phyloP scores from a whole-genome alignment of 2,888 invertebrate genomes.

The Leptothorax acervorum region DNA sequence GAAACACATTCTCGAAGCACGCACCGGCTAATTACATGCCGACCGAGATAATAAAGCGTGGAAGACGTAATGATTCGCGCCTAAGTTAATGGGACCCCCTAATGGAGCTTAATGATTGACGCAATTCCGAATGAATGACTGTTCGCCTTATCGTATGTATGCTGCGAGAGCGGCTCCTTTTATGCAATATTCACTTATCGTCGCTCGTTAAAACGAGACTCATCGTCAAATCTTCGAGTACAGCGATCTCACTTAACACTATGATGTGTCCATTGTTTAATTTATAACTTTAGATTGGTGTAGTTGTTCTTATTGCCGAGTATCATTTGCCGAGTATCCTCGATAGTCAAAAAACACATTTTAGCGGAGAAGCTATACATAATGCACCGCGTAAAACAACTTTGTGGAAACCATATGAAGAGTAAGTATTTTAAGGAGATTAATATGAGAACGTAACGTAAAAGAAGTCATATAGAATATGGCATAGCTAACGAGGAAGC shows the following conservation, averaged over 20 bases:
- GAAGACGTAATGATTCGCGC: constrained; percentile 1
- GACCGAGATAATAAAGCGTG: constrained; percentile 2
- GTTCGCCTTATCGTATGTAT: neutral
- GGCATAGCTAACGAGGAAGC: neutral
- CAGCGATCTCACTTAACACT: neutral
- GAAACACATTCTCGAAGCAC: constrained; percentile 11
- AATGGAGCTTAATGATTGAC: constrained; percentile 9
- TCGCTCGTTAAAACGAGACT: constrained; percentile 7
- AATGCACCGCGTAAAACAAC: constrained; percentile 58
- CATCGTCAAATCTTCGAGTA: neutral
- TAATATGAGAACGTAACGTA: constrained; percentile 5
- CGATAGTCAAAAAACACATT: neutral
- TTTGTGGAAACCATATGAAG: constrained; percentile 74
- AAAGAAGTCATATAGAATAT: constrained; percentile 34
- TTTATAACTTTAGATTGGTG: neutral
- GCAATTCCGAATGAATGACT: constrained; percentile 20
- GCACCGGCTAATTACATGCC: neutral
- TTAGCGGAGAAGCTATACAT: neutral
- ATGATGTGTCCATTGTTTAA: neutral
- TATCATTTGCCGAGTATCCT: neutral
- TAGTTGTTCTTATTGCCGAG: no score
- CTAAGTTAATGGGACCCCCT: neutral
- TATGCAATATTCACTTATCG: constrained; percentile 29
- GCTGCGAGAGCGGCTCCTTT: constrained; percentile 28
- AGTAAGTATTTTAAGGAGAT: constrained; percentile 71